Conservation (phyloP, 2,113 vertebrate species). For the Rallus limicola region DNA sequence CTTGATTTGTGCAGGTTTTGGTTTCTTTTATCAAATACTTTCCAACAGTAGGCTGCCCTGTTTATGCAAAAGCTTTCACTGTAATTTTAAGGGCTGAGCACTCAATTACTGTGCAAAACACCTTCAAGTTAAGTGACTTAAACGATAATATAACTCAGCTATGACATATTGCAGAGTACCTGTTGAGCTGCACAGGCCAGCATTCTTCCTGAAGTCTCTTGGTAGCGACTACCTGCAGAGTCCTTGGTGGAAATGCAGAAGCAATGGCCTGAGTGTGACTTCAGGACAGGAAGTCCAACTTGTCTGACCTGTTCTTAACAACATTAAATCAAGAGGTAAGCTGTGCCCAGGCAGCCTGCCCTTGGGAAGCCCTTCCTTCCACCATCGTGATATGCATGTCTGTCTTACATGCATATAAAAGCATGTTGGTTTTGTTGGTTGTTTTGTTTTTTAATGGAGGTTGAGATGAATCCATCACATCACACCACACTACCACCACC, state of each 20-base stretch:
- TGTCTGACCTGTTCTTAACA: background rate
- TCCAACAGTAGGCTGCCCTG: background rate
- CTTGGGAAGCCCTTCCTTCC: background rate
- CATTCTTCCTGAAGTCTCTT: background rate
- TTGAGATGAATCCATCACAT: background rate
- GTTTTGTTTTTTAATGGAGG: background rate
- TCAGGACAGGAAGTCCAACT: background rate
- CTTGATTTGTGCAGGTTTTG: background rate
- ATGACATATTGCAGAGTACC: background rate
- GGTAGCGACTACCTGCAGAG: background rate
- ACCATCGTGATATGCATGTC: rapidly evolving
- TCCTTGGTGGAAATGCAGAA: background rate
- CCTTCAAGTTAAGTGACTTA: background rate
- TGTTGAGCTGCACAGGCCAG: background rate
- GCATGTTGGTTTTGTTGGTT: background rate
- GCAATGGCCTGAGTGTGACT: background rate
- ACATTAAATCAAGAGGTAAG: background rate
- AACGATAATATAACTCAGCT: rapidly evolving
- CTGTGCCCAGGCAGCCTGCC: background rate
- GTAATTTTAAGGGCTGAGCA: background rate
- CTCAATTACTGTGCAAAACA: background rate
- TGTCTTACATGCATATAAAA: background rate
- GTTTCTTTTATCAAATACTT: background rate
- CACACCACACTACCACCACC: too few species aligned
- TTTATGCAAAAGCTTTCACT: background rate